Percentiles rank a stretch among this genome's conserved stretches.
These are phyloP conservation scores for Clostera curtula DNA, from an alignment of 2,888 invertebrate genomes.

Conservation along the genomic window DNA sequence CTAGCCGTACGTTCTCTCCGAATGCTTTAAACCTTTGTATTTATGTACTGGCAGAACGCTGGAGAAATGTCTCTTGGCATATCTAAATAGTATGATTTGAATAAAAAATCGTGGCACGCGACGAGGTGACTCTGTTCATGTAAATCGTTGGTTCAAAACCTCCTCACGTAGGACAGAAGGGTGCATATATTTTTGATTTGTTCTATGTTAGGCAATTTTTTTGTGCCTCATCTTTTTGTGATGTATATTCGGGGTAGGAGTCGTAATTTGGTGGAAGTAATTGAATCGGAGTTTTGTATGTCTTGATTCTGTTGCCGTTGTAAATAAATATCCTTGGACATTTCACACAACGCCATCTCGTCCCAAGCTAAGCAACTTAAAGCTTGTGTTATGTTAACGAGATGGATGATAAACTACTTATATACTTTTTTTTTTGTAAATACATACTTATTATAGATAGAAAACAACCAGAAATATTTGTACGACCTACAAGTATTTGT, in stretches of 20 bases:
- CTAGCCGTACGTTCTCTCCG: slow-evolving; percentile 20
- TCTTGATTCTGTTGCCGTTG: slow-evolving; percentile 7
- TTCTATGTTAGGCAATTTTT: slow-evolving; percentile 64
- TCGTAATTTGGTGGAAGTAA: slow-evolving; percentile 18
- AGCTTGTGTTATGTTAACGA: no score
- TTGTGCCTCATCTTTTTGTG: slow-evolving; percentile 46
- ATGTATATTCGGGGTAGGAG: slow-evolving; percentile 17
- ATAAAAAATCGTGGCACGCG: slow-evolving; percentile 71
- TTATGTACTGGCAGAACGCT: slow-evolving; percentile 29
- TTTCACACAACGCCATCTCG: no score
- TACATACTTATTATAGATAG: no score
- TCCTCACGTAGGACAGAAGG: slow-evolving; percentile 65
- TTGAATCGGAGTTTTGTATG: no score
- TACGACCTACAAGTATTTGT: no score
- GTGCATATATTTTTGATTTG: slow-evolving; percentile 75
- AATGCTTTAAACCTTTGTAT: slow-evolving; percentile 41
- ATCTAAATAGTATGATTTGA: slow-evolving; percentile 71
- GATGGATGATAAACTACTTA: no score
- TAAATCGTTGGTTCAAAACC: slow-evolving; percentile 59
- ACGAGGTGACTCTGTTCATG: slow-evolving; percentile 57
- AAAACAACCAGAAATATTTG: no score
- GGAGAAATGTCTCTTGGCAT: slow-evolving; percentile 58
- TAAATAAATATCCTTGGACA: no score
- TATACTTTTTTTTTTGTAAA: no score
- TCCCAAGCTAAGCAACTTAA: no score